Evolutionary conservation across 2,797 vertebrate genomes (phyloP).

Genomic region (Siniperca scherzeri): DNA sequence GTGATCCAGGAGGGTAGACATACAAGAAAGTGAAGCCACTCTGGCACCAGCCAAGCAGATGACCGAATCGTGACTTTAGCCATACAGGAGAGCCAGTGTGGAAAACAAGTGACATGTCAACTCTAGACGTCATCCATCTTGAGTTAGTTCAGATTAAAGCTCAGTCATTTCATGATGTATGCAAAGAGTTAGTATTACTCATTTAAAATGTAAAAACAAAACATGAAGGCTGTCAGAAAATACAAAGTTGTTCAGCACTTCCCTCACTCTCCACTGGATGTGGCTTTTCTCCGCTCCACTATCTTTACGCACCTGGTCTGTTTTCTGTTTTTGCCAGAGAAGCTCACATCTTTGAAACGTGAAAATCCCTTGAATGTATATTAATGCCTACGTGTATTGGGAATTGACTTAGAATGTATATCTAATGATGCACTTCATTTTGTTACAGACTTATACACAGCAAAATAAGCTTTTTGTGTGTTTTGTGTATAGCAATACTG

Average conservation of each 20-base stretch:
- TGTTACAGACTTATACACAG: not conserved
- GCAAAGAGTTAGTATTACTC: slow-evolving; percentile 3
- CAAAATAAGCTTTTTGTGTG: not conserved
- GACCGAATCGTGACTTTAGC: slow-evolving; percentile 10
- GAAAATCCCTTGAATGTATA: not conserved
- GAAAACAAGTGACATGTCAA: not conserved
- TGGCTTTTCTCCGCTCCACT: not conserved
- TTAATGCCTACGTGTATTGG: not conserved
- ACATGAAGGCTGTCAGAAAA: not conserved
- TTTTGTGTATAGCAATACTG: not conserved
- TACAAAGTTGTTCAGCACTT: not conserved
- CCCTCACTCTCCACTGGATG: not conserved
- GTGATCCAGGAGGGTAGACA: slow-evolving; percentile 27
- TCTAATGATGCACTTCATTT: not conserved
- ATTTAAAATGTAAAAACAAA: not conserved
- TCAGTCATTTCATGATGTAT: not conserved
- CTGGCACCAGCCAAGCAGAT: not conserved
- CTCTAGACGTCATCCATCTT: not conserved
- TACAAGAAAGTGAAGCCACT: slow-evolving; percentile 17
- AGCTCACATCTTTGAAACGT: not conserved
- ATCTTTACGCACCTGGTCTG: not conserved
- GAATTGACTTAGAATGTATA: not conserved
- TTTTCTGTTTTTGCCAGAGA: not conserved
- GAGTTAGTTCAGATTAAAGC: not conserved
- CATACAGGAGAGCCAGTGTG: not conserved